Conservation (phyloP, 2,797 vertebrate genomes). For the Rousettus madagascariensis region DNA sequence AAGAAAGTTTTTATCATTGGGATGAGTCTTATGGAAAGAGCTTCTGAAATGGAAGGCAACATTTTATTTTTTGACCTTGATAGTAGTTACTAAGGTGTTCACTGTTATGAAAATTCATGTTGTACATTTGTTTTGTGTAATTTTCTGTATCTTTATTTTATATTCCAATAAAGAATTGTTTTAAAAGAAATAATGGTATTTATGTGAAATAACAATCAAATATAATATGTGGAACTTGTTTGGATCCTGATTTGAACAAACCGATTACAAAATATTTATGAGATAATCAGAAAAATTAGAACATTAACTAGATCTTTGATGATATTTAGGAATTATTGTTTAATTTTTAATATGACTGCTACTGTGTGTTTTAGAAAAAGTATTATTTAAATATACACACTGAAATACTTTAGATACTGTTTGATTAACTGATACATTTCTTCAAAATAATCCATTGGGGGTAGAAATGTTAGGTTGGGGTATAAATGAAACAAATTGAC, state of each 20-base stretch:
- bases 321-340: not conserved
- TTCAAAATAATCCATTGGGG: not conserved
- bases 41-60: not conserved
- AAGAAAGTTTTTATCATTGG: not conserved
- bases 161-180: not conserved
- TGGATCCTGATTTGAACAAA: slow-evolving; percentile 22
- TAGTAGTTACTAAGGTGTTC: not conserved
- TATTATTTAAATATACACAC: not conserved
- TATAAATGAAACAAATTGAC: not conserved
- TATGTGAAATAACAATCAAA: not conserved
- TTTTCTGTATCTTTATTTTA: not conserved
- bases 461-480: not conserved
- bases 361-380: not conserved
- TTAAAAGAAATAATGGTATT: not conserved
- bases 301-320: not conserved
- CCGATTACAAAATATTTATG: not conserved
- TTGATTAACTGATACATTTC: not conserved
- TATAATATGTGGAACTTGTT: not conserved
- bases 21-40: not conserved
- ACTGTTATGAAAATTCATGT: not conserved
- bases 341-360: not conserved
- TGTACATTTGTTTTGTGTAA: not conserved
- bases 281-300: slow-evolving; percentile 12
- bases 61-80: not conserved
- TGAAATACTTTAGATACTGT: slow-evolving; percentile 32